Base-by-base conservation (phyloP, 2,797 vertebrate genomes). In the Gymnoscopelus microlampas region DNA sequence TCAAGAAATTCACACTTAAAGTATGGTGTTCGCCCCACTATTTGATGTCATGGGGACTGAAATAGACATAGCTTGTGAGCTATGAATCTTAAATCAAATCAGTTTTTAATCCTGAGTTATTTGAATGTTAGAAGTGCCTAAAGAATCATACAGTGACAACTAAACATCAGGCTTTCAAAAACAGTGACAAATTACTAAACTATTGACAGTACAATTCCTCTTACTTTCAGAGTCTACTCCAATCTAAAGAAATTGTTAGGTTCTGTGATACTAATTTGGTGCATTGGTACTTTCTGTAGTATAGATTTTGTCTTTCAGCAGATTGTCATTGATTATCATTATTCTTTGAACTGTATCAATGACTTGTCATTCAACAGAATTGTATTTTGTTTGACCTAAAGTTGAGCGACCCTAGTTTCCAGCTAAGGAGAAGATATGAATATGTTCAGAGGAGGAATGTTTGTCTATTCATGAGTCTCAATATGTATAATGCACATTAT, bases 111-210 rank as follows among this genome's bases (percentile, higher is more conserved):
- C 85, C 84, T 84, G 88, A 81, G 90, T 87, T 88, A 73, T 92
- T 87, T 89, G 82, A 92, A 90, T 87, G 87, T 90, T 92, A 89
- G 85, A 94, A 94, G 93, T 94, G 93, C 93, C 93, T 94, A 88
- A 91, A 88, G 78, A 91, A 81, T 82, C 87, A 88, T 87, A 89
- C 74, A 81, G 79, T 82, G 68, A 83, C 86, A 71, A 77, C 70
- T 63, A 60, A 86, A 78, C 79, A 82, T 87, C 88, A 89, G 77
- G 86, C 74, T 88, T 77, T n/a, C n/a, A n/a, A n/a, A n/a, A n/a
- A n/a, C n/a, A n/a, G n/a, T n/a, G n/a, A n/a, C n/a, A 75, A 83
- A 75, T 63, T 53, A 74, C 66, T 73, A 5, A 49, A 15, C 57
- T 55, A 60, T 58, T 50, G 64, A 54, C 60, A 59, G 56, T 49